These are phyloP conservation scores for Heliocidaris erythrogramma DNA, from an alignment of 35 echinoderm and acorn worm species.

Conservation along the genomic window DNA sequence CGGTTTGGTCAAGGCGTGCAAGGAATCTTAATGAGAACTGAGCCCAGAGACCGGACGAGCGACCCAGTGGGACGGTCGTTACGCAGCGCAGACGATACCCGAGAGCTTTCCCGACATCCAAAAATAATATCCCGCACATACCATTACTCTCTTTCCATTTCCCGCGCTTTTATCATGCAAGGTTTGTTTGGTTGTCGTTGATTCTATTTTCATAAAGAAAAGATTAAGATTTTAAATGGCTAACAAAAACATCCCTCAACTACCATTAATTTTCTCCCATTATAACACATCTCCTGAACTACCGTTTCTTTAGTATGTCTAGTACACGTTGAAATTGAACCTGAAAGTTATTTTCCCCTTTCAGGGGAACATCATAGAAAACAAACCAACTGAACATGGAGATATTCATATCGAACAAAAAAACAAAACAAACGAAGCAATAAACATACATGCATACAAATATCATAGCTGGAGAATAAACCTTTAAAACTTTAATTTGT, in stretches of 20 bases:
- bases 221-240: neutral
- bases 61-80: neutral
- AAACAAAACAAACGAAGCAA: too few relatives aligned
- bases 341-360: too few relatives aligned
- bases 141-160: neutral
- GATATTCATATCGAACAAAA: too few relatives aligned
- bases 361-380: too few relatives aligned
- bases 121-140: neutral
- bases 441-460: too few relatives aligned
- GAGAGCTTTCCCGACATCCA: neutral
- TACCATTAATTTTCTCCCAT: too few relatives aligned
- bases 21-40: constrained; percentile 2
- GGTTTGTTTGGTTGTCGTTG: neutral
- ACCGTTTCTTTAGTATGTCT: too few relatives aligned
- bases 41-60: neutral
- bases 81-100: neutral
- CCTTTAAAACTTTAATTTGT: too few relatives aligned
- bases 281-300: too few relatives aligned
- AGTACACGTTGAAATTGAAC: too few relatives aligned
- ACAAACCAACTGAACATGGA: too few relatives aligned
- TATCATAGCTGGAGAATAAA: too few relatives aligned
- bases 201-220: neutral
- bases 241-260: neutral
- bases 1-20: neutral
- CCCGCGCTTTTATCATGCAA: neutral